Base-by-base conservation (phyloP, 2,888 invertebrate species). In the Zygothrica quintamaculata region DNA sequence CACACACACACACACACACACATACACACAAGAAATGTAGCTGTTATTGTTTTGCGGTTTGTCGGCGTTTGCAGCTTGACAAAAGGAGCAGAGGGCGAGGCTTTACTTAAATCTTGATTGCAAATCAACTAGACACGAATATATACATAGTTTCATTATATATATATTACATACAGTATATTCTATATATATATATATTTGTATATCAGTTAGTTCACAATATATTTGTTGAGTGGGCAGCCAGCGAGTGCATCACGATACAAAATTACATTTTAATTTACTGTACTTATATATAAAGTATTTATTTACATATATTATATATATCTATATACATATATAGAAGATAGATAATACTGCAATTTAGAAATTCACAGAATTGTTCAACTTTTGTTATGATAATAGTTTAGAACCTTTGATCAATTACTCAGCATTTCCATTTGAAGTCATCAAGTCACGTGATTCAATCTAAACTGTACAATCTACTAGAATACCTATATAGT, bases 321-420 rank as follows among this genome's bases (percentile, higher is more conserved):
- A 15, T 4, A 15, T 46, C 43, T n/a, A 9, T 11, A 62, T 9
- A 43, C 31, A 40, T 11, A 15, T 16, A 44, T 46, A n/a, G n/a
- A n/a, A n/a, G n/a, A n/a, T n/a, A n/a, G n/a, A 29, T 29, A 29
- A 29, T 26, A 33, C 11, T 48, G 25, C 7, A 25, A 13, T 33
- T 22, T 15, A 13, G 8, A 43, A 66, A 77, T 75, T 77, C 77
- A 73, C 56, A 62, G 52, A 62, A 76, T 59, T 80, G 74, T 66
- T 77, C 43, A 66, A 40, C 53, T 65, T 39, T 42, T 46, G 39
- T 29, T 53, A 52, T 53, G 29, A 37, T 51, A 62, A 52, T 26
- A 36, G 31, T 25, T 33, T 22, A 6, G 43, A 15, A 36, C 34
- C 22, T 39, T 37, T 43, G 25, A 15, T 4, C 53, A 61, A 58